Base-by-base conservation (phyloP, 2,113 vertebrate species). In the Odobenus rosmarus region DNA sequence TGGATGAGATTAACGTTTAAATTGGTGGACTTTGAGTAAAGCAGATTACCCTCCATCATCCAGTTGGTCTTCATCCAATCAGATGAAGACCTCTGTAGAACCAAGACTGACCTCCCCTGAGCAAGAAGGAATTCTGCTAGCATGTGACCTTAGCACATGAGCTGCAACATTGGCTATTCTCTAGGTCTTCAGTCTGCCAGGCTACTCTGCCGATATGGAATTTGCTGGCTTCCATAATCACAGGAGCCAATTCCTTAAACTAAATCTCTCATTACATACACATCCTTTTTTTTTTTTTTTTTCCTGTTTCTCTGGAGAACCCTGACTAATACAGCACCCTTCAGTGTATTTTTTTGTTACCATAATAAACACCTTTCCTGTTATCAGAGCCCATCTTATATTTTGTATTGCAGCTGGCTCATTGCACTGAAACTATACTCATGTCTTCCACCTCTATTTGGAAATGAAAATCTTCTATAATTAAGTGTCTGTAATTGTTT, bases 401-500 rank as follows among this genome's bases (percentile, higher is more conserved):
- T 62, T 94, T 94, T 42, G 80, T 80, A 67, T 79, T 42, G 90
- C 5, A 88, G 51, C 24, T 84, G 61, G 28, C 14, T 23, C 4
- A 9, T 49, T 55, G 42, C 9, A 28, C 53, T 6, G 15, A 85
- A 39, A 77, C 53, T 67, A 28, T 74, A 36, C 33, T 93, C 64
- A 39, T 72, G 33, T 31, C 62, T 97, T 92, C 39, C 42, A 51
- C n/a, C 91, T 96, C 82, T 92, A 9, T 83, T 49, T 90, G 62
- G 31, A 82, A 89, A 82, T 31, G 55, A 91, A 86, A 31, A 61
- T 67, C 39, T 92, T 51, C 49, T 26, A 33, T 71, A 94, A 64
- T 64, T 49, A 81, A 86, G 24, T 94, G 53, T 28, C 49, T 92
- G 4, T n/a, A 67, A n/a, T 97, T 42, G 39, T 87, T 82, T 92